Base-by-base conservation (phyloP, 2,888 invertebrate genomes). In the Branchellion lobata region DNA sequence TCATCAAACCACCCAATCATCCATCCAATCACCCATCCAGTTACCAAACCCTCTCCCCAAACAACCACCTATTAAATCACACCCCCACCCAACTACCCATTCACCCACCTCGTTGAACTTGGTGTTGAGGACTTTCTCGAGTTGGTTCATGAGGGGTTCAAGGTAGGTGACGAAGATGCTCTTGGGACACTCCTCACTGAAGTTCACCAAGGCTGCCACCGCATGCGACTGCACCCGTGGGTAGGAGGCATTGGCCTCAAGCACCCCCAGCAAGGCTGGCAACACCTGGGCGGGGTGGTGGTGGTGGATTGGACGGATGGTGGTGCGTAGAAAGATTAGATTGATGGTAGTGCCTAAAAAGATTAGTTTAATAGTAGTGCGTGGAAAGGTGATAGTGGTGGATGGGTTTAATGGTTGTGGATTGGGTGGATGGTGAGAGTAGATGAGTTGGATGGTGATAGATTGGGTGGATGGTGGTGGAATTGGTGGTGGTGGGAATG, bases 121-220 rank as follows among this genome's bases (percentile, higher is more conserved):
- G 33, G 93, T 91, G 79, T 92, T 94, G 65, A 99, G 90, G 83
- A 97, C 85, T 80, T 85, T 84, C 80, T 87, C 86, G 77, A 99
- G 90, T 88, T 96, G 96, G 79, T 90, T 90, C 92, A 98, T 95
- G 83, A 99, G 92, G 31, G 92, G 92, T 85, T 96, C 93, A 82
- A 99, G 90, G 87, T 99, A 98, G 82, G 92, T 24, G 14, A 92
- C 92, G 82, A 99, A 90, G 84, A 98, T 95, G 84, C 92, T 91
- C 88, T 98, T 97, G 0, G 98, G 96, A 87, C 98, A 98, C 88
- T 98, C 98, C 89, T 99, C 99, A 85, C 96, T 95, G 89, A 99
- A 99, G 89, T 99, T 99, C 0, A 99, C 98, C 82, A 99, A 90
- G 73, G 99, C 99, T 77, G 99, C 98, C 71, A 96, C 92, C 71